A percentile compares a stretch with the other conserved stretches of the same genome.
Conservation (phyloP, 2,888 invertebrate genomes). For the Megalurothrips usitatus region DNA sequence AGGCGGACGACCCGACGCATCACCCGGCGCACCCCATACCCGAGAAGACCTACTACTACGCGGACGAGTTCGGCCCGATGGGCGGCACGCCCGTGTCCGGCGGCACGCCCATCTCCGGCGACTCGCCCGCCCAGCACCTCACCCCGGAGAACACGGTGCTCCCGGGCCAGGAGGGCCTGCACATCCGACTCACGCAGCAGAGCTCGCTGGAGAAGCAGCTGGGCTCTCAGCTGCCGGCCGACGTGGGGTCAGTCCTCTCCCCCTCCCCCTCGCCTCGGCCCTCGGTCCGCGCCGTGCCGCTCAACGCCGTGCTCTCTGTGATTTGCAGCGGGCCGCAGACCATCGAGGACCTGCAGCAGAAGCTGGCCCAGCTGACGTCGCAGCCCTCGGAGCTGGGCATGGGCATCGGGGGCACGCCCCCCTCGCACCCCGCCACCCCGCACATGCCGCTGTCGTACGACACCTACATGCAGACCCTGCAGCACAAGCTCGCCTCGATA, state of each 20-base stretch:
- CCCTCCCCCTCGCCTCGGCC: background rate
- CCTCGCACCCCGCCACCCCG: slow-evolving; percentile 59
- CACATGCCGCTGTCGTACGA: slow-evolving; percentile 61
- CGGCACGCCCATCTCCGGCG: background rate
- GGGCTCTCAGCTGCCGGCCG: background rate
- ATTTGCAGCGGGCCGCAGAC: slow-evolving; percentile 46
- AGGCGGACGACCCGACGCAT: background rate
- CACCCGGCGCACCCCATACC: background rate
- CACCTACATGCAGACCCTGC: slow-evolving; percentile 64
- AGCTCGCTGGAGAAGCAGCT: slow-evolving; percentile 40
- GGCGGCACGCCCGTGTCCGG: slow-evolving; percentile 2
- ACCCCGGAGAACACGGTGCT: slow-evolving; percentile 35
- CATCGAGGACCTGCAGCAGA: slow-evolving; percentile 56
- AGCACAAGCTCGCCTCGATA: slow-evolving; percentile 60
- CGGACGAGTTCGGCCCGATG: background rate
- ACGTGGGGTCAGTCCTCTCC: background rate
- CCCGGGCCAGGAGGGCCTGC: slow-evolving; percentile 35
- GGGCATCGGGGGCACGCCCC: slow-evolving; percentile 45
- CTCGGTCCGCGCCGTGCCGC: background rate
- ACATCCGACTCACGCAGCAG: slow-evolving; percentile 41
- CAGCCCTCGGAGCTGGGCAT: slow-evolving; percentile 48
- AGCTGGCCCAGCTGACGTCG: slow-evolving; percentile 53
- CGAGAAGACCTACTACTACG: background rate
- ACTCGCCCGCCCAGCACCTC: slow-evolving; percentile 31
- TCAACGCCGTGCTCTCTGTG: background rate